phyloP scores from a whole-genome alignment of 2,113 vertebrate genomes.

The Ctenomys sociabilis region DNA sequence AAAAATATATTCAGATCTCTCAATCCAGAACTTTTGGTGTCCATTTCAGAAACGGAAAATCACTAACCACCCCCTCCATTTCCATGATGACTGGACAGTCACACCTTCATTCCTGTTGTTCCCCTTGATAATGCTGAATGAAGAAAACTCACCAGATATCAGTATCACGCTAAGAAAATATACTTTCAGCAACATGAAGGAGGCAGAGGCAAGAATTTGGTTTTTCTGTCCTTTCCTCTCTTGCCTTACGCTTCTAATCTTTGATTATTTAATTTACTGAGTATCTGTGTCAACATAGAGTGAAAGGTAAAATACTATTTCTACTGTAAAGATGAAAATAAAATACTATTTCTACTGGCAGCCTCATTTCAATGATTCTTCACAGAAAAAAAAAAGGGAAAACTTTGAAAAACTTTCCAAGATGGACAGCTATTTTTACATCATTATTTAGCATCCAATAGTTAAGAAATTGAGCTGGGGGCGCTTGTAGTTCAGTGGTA shows the following conservation, averaged over 20 bases:
- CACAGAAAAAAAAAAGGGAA: neutral
- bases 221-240: neutral
- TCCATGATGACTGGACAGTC: neutral
- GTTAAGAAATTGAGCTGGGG: neutral
- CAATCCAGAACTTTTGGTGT: neutral
- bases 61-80: neutral
- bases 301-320: neutral
- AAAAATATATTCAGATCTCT: conserved; percentile 19
- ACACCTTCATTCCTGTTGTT: neutral
- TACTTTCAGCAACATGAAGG: neutral
- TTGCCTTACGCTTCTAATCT: conserved; percentile 21
- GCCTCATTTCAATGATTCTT: neutral
- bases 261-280: conserved; percentile 56
- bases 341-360: neutral
- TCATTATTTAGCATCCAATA: conserved; percentile 7
- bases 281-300: neutral
- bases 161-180: conserved; percentile 40
- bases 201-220: neutral
- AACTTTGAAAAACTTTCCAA: neutral
- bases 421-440: neutral
- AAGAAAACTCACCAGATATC: conserved; percentile 20
- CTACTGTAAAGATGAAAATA: neutral
- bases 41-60: conserved; percentile 58
- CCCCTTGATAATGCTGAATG: neutral
- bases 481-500: neutral